Base-by-base conservation (phyloP, 1,140 invertebrate species). In the Xylocopa sonorina region DNA sequence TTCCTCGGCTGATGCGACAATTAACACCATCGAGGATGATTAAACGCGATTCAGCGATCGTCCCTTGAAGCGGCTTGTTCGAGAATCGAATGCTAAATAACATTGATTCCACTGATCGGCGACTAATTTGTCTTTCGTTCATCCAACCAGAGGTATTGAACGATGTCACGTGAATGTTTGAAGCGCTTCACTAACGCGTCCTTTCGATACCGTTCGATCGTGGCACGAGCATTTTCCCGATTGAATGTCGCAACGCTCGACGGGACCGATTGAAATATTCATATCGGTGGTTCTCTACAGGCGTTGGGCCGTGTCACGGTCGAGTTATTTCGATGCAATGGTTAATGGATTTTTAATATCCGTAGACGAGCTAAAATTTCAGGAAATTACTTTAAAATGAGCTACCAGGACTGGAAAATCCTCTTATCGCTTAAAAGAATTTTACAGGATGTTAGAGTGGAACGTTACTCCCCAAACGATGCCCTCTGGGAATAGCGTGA, bases 361-460 rank as follows among this genome's bases (percentile, higher is more conserved):
- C 10, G 4, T 3, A n/a, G n/a, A n/a, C n/a, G n/a, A n/a, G n/a
- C n/a, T n/a, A n/a, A n/a, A n/a, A n/a, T n/a, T n/a, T n/a, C n/a
- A n/a, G n/a, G n/a, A n/a, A n/a, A n/a, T n/a, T n/a, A n/a, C n/a
- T n/a, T n/a, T n/a, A n/a, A n/a, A n/a, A n/a, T n/a, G n/a, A n/a
- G n/a, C n/a, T n/a, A n/a, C n/a, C n/a, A n/a, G n/a, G n/a, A n/a
- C n/a, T n/a, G n/a, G n/a, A n/a, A n/a, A n/a, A n/a, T n/a, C n/a
- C n/a, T n/a, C n/a, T 58, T 38, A 79, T 78, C 63, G 51, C 27
- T 50, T 41, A 9, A 16, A 34, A 14, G 62, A 64, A 78, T 69
- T 27, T 7, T 29, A 32, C 21, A 43, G 62, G 27, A 38, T 41
- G 24, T 12, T 34, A 27, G 24, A 16, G 24, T 67, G 76, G 24